Evolutionary conservation across 2,797 vertebrate genomes (phyloP), one percentile per base, ranked within the genome.

Genomic region (Streptopelia turtur): DNA sequence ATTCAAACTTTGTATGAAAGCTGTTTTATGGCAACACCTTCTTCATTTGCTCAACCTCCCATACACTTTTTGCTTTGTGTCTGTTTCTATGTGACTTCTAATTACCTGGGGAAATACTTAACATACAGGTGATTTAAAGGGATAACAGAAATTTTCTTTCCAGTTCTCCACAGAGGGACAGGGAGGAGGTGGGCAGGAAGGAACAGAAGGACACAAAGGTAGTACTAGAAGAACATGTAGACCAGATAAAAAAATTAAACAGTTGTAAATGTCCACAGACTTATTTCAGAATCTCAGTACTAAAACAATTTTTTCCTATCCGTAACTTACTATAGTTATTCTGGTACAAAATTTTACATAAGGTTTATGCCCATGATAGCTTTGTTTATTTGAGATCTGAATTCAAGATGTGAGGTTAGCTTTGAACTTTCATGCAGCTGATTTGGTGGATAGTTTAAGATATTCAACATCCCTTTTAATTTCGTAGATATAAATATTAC

Each of bases 111-210:
- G 5, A 63, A 65, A 70, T 78, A 41, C 2, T 45, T 82, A 30
- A 1, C 16, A 22, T 28, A 83, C 17, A 64, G 13, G 17, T 16
- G 3, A 57, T 61, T 76, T 84, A 49, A 76, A 64, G 6, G 33
- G 79, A 43, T 41, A 70, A 65, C 1, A 43, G 4, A 72, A 18
- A 30, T 55, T 87, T 76, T 61, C 24, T 49, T 83, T 63, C 21
- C 10, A 6, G 5, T 41, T 65, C 17, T 52, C 60, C 31, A 49
- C 9, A 53, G 16, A 33, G 5, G 10, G 11, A 53, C 76, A 24
- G 6, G 3, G 4, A 14, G 4, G 11, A 10, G 30, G 14, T 49
- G 1, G 9, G 7, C 24, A 5, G 13, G 15, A 37, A 41, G 12
- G 21, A 81, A 28, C 7, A 53, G 17, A 75, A 74, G 7, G 16